phyloP scores from a whole-genome alignment of 2,797 vertebrate species.

The Anas georgica region DNA sequence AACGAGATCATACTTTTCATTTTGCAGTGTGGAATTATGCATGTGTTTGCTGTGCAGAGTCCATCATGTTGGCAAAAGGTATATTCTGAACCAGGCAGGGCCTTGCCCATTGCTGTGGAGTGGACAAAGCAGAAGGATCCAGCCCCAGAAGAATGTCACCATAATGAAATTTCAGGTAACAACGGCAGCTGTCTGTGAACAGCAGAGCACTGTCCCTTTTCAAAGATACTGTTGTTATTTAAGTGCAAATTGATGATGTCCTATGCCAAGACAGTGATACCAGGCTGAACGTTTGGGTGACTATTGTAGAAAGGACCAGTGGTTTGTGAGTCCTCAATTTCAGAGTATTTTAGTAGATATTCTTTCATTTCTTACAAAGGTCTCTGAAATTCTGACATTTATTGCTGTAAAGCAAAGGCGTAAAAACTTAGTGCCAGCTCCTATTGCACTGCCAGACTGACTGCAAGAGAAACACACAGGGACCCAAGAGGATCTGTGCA shows the following conservation, averaged over 20 bases:
- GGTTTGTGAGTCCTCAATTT: neutral
- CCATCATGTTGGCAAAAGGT: accelerated
- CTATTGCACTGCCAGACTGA: accelerated
- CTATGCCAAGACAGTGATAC: too few relatives aligned
- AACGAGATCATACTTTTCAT: neutral
- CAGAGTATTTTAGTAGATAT: neutral
- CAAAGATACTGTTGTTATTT: neutral
- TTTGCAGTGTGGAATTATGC: neutral
- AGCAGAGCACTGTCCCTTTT: neutral
- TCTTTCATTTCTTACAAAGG: neutral
- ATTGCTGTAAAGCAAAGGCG: neutral
- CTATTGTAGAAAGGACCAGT: neutral
- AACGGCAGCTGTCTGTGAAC: neutral
- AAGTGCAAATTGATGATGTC: neutral
- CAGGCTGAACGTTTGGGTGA: neutral
- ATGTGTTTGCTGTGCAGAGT: accelerated
- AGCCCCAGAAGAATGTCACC: neutral
- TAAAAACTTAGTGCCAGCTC: neutral
- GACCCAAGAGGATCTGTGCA: neutral
- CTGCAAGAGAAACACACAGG: accelerated
- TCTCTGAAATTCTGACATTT: neutral
- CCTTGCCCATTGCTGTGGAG: accelerated
- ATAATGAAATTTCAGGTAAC: neutral
- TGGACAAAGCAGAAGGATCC: neutral
- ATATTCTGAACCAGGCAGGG: neutral